A percentile compares a stretch with the other conserved stretches of the same genome.
Evolutionary conservation across 2,113 vertebrate species (phyloP).

Genomic region (Eulemur macaco): DNA sequence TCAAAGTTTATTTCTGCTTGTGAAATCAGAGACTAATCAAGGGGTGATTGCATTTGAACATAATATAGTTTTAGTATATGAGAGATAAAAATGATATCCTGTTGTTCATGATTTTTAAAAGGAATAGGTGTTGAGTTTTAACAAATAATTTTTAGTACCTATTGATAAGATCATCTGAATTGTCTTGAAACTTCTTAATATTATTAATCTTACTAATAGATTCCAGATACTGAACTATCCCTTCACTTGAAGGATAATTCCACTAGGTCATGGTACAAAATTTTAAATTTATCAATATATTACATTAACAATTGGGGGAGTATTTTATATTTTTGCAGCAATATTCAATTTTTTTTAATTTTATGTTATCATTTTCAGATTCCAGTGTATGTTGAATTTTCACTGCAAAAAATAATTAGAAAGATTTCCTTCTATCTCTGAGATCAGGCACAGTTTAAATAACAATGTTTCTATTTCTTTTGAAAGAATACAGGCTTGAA

Average conservation of each 20-base stretch:
- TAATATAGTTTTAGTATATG: not conserved
- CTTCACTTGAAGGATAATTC: not conserved
- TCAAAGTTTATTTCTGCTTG: not conserved
- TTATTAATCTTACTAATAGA: not conserved
- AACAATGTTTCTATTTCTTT: not conserved
- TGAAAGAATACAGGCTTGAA: not conserved
- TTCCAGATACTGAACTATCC: not conserved
- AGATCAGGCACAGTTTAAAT: not conserved
- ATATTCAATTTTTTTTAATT: not conserved
- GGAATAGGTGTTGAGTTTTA: not conserved
- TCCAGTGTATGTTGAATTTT: not conserved
- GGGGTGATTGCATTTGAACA: not conserved
- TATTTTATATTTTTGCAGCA: not conserved
- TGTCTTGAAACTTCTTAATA: not conserved
- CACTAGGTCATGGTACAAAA: not conserved
- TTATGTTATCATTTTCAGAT: not conserved
- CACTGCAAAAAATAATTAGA: not conserved
- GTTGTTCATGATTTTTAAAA: not conserved
- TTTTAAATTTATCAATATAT: not conserved
- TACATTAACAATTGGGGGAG: not conserved
- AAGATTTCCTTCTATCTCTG: not conserved
- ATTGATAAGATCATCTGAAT: not conserved
- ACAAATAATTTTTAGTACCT: not conserved
- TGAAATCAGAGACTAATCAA: conserved; percentile 10
- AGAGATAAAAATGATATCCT: not conserved